Evolutionary conservation across 2,113 vertebrate species (phyloP).

Genomic region (Axis porcinus): DNA sequence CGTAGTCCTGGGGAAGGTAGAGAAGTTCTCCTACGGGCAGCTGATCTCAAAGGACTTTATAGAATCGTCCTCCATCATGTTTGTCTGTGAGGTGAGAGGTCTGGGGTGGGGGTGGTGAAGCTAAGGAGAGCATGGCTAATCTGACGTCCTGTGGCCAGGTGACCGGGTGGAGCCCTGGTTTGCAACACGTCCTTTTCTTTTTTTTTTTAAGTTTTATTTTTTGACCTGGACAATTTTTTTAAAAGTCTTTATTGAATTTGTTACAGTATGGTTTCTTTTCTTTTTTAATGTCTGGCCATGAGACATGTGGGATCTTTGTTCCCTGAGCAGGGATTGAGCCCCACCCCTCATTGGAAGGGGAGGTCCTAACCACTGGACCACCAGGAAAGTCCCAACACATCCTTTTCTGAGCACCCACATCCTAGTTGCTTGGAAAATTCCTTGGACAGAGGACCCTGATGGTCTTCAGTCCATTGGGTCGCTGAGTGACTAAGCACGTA

Average conservation of each 20-base stretch:
- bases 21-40: constrained; percentile 73
- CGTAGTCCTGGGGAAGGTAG: constrained; percentile 70
- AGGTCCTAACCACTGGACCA: neutral
- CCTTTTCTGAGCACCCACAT: neutral
- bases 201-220: neutral
- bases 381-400: neutral
- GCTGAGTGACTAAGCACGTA: neutral
- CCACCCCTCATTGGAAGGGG: neutral
- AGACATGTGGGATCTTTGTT: neutral
- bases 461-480: neutral
- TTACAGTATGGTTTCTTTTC: neutral
- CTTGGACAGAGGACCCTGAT: neutral
- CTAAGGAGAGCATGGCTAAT: neutral
- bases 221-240: neutral
- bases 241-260: neutral
- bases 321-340: neutral
- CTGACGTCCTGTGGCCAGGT: neutral
- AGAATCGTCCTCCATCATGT: constrained; percentile 68
- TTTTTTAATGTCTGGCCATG: neutral
- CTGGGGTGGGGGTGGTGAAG: neutral
- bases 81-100: constrained; percentile 75
- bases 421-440: neutral
- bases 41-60: constrained; percentile 70
- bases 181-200: neutral
- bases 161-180: neutral